Conservation (phyloP, 2,888 invertebrate genomes). For the Cenopis cana region DNA sequence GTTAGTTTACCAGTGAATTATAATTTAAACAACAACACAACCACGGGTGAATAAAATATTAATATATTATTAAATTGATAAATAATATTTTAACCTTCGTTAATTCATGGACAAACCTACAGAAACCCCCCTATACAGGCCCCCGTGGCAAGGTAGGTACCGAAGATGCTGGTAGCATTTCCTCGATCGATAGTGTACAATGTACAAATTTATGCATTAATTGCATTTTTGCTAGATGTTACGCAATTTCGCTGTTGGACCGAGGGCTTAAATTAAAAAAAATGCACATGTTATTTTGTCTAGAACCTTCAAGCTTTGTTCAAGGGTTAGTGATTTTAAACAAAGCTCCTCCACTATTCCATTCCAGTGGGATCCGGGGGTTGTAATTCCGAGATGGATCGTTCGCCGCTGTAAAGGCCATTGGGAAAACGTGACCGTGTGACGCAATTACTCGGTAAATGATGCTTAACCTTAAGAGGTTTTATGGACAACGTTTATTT, state of each 20-base stretch:
- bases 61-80: too few species aligned
- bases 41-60: too few species aligned
- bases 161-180: too few species aligned
- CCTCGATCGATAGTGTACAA: too few species aligned
- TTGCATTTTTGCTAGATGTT: too few species aligned
- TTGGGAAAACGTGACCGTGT: conserved; percentile 42
- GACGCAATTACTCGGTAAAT: conserved; percentile 49
- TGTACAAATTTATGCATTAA: too few species aligned
- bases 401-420: conserved; percentile 49
- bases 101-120: too few species aligned
- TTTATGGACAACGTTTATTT: conserved; percentile 31
- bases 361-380: conserved; percentile 47
- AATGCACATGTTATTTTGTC: not conserved
- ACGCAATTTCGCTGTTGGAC: too few species aligned
- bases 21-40: too few species aligned
- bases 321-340: conserved; percentile 39
- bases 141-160: too few species aligned
- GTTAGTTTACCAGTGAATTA: not conserved
- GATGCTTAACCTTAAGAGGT: conserved; percentile 36
- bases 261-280: not conserved
- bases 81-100: too few species aligned
- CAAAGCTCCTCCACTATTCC: conserved; percentile 48
- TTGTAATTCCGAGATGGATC: conserved; percentile 54
- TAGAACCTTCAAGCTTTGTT: conserved; percentile 29
- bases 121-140: too few species aligned